Evolutionary conservation across 2,113 vertebrate genomes (phyloP), one percentile per base, ranked within the genome.

Genomic region (Castor canadensis): DNA sequence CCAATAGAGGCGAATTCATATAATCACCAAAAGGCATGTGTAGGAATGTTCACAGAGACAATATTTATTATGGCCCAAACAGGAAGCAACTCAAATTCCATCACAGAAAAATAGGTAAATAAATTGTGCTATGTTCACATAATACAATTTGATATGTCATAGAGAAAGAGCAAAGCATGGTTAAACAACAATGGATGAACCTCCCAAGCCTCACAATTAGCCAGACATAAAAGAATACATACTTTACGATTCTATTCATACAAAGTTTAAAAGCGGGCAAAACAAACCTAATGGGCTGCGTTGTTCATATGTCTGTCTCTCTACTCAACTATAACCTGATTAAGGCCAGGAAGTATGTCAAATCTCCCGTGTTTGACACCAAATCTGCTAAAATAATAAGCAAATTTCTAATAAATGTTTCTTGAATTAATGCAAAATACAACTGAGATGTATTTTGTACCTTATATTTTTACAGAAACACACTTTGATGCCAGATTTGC

Each of bases 21-120:
- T 88, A 26, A 58, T 87, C 32, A 24, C 79, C 79, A 82, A 91
- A 91, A 91, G 67, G 45, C 40, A n/a, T 10, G 4, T 28, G 35
- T 11, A 62, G 71, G 38, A 94, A 89, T 93, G 81, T 45, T 89
- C 60, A 56, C 4, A 82, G 62, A 77, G 38, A 83, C 43, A 87
- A 73, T 92, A 89, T 93, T 87, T 90, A 71, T 49, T 94, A 45
- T 60, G 58, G 11, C 43, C n/a, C 47, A 89, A 95, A 92, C 19
- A 93, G 75, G 87, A 95, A 92, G 71, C 45, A 84, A 95, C 66
- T 92, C 58, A 52, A 84, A 87, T 97, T 94, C 38, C 35, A 81
- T 90, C 49, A 58, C 76, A 92, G 38, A 80, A 89, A 47, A 45
- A 58, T 86, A 45, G 52, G 54, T 66, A 95, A 92, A 87, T 81